These are phyloP conservation scores for Perognathus longimembris DNA, from an alignment of 2,113 vertebrate species.

Conservation along the genomic window DNA sequence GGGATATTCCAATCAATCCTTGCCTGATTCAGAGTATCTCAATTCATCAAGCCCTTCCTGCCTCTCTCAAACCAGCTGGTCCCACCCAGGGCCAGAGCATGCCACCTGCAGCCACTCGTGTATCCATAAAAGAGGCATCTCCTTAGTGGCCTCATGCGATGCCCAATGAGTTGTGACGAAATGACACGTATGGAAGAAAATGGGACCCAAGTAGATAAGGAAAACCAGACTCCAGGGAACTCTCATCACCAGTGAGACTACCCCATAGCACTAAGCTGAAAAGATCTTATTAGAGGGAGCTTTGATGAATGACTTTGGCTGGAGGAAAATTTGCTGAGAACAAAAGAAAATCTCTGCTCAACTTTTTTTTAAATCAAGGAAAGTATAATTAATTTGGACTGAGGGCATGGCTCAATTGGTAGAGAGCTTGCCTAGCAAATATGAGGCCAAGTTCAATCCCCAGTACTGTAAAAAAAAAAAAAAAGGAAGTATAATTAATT, in stretches of 20 bases:
- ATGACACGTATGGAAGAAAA: too few relatives aligned
- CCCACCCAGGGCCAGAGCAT: neutral
- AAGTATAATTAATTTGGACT: conserved; percentile 9
- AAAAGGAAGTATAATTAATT: too few relatives aligned
- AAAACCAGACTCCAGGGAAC: neutral
- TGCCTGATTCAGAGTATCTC: neutral
- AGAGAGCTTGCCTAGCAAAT: too few relatives aligned
- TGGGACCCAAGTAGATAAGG: neutral
- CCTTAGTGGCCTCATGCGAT: neutral
- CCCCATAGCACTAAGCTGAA: fast-evolving
- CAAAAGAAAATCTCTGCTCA: conserved; percentile 26
- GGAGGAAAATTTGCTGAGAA: neutral
- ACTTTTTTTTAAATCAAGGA: neutral
- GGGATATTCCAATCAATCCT: neutral
- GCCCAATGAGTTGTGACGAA: neutral
- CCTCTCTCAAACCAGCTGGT: neutral
- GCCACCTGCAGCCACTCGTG: neutral
- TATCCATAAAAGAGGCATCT: neutral
- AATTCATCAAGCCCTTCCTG: neutral
- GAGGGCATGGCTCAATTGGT: too few relatives aligned
- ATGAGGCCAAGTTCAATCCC: too few relatives aligned
- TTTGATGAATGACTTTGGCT: neutral
- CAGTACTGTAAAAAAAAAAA: too few relatives aligned
- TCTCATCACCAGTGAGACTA: too few relatives aligned
- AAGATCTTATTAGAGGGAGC: neutral